Evolutionary conservation across 2,888 invertebrate genomes (phyloP).

Genomic region (Ptychoptera contaminata): DNA sequence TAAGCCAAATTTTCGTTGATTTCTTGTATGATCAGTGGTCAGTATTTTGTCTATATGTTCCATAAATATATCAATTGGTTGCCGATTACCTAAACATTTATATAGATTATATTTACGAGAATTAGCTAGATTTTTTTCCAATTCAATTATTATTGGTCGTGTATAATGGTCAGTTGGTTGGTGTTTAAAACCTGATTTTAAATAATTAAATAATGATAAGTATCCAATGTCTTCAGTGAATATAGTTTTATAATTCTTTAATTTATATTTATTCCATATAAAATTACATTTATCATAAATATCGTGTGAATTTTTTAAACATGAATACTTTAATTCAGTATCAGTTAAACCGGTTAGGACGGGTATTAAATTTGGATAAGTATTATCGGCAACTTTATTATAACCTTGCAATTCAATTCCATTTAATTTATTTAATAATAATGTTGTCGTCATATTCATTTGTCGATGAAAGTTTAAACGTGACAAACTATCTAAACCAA

Average conservation of each 20-base stretch:
- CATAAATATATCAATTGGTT: conserved; percentile 53
- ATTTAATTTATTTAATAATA: conserved; percentile 39
- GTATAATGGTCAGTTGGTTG: conserved; percentile 77
- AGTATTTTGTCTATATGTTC: conserved; percentile 53
- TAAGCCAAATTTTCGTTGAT: conserved; percentile 57
- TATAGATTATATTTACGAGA: conserved; percentile 43
- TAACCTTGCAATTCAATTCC: conserved; percentile 73
- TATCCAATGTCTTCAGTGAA: conserved; percentile 69
- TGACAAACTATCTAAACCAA: conserved; percentile 78
- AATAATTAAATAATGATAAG: conserved; percentile 68
- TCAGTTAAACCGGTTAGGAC: conserved; percentile 56
- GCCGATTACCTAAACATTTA: conserved; percentile 52
- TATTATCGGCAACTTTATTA: conserved; percentile 89
- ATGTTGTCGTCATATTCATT: conserved; percentile 53
- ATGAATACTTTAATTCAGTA: conserved; percentile 44
- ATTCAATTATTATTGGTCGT: conserved; percentile 53
- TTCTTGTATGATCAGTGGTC: conserved; percentile 31
- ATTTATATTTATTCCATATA: conserved; percentile 66
- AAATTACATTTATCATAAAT: conserved; percentile 68
- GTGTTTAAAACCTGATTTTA: conserved; percentile 56
- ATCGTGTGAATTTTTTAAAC: conserved; percentile 35
- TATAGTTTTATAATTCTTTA: conserved; percentile 56
- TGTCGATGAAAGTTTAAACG: conserved; percentile 71
- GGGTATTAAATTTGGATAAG: conserved; percentile 78
- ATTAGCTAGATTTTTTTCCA: conserved; percentile 50